Evolutionary conservation across 2,113 vertebrate species (phyloP).

Genomic region (Tenrec ecaudatus): DNA sequence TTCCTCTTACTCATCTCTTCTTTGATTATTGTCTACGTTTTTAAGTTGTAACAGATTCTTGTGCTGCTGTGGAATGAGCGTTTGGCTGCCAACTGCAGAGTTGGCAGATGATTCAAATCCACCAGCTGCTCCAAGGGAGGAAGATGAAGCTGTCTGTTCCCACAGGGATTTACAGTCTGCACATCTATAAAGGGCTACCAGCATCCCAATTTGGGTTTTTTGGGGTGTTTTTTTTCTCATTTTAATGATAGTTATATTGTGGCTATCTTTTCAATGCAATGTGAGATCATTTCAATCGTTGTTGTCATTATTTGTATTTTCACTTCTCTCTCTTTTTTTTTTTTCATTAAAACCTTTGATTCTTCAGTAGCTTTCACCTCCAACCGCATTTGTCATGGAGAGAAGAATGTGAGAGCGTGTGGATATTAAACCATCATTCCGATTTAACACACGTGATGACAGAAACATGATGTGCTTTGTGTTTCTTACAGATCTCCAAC

Average conservation of each 20-base stretch:
- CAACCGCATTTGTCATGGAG: not conserved
- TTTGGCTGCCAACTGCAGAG: too few species aligned
- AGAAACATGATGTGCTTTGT: conserved; percentile 56
- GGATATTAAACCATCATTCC: conserved; percentile 47
- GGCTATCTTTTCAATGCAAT: not conserved
- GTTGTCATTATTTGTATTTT: not conserved
- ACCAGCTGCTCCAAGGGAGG: too few species aligned
- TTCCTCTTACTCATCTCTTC: not conserved
- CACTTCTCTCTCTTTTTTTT: not conserved
- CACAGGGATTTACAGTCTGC: too few species aligned
- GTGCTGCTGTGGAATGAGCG: too few species aligned
- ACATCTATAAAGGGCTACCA: too few species aligned
- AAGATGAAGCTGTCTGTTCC: too few species aligned
- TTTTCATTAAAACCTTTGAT: not conserved
- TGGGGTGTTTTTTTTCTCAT: too few species aligned
- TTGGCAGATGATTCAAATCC: too few species aligned
- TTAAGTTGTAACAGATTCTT: too few species aligned
- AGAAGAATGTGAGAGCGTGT: not conserved
- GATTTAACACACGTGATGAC: conserved; percentile 58
- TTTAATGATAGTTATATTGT: not conserved
- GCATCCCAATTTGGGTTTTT: too few species aligned
- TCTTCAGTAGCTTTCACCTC: not conserved
- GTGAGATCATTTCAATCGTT: not conserved
- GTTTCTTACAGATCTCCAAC: conserved; percentile 88
- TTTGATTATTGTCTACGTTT: not conserved